Evolutionary conservation across 2,797 vertebrate species (phyloP), one percentile per base, ranked within the genome.

Genomic region (Alcedo quadribrachys): DNA sequence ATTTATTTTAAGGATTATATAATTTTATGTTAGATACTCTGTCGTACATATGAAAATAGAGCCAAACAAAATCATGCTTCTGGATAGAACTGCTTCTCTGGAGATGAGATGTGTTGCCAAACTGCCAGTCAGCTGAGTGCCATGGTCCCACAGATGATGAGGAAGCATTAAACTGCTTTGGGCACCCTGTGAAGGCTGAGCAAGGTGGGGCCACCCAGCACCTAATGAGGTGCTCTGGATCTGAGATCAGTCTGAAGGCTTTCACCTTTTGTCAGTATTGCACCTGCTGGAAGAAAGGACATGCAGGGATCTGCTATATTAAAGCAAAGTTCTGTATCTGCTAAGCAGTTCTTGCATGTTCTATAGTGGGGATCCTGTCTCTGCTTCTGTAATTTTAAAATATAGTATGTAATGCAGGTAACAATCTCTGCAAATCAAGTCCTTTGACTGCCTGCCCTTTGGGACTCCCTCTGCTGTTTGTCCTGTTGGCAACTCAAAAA

Each of bases 21-120:
- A 87, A 93, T 89, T 94, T 81, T 91, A 54, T 85, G 73, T 87
- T 74, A 87, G 69, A 69, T 89, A 78, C 28, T 65, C 20, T n/a
- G 17, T 69, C 93, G 58, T 30, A 30, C 35, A 6, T 60, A 42
- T 74, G 82, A 91, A 92, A 95, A 76, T 11, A 77, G 70, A 87
- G 53, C 70, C 63, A 67, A 94, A 48, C 40, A 92, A 86, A 57
- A 83, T 45, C 53, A 35, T 70, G 53, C 85, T 93, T 88, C 1
- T 0, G 83, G 67, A 27, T 77, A 27, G 25, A 73, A 50, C 60
- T 61, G 55, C 50, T 86, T 61, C 43, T 83, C 51, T 9, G 8
- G 74, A 54, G 67, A 83, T 57, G 51, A 68, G 67, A 28, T 0
- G 3, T 24, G 81, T 93, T 90, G 35, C 71, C 0, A 1, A 57